A percentile compares a stretch with the other conserved stretches of the same genome.
Conservation (phyloP, 1,140 invertebrate species). For the Scaptodrosophila lebanonensis region DNA sequence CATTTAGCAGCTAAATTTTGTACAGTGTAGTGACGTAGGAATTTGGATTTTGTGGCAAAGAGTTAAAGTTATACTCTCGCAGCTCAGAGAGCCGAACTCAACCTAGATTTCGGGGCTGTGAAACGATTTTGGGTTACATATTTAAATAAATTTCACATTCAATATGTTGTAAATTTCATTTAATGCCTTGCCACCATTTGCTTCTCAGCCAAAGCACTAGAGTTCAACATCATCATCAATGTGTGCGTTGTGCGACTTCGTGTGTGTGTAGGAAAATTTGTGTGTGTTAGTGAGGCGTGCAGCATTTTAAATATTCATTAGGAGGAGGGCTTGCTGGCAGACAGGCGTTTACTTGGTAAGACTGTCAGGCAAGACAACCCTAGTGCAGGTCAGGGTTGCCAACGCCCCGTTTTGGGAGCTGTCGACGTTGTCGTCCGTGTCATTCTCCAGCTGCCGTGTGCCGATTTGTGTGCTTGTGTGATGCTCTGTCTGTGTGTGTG, state of each 20-base stretch:
- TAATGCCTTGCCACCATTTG: constrained; percentile 30
- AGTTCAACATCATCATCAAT: neutral
- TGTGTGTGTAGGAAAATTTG: constrained; percentile 12
- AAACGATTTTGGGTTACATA: constrained; percentile 40
- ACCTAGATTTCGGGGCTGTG: constrained; percentile 30
- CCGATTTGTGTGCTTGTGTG: neutral
- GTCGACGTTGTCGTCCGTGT: no score
- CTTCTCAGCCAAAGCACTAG: neutral
- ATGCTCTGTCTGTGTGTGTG: neutral
- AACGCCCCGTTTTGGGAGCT: neutral
- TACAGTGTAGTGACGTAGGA: no score
- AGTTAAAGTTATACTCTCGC: no score
- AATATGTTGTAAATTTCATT: constrained; percentile 50
- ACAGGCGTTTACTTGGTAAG: constrained; percentile 14
- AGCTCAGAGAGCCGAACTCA: constrained; percentile 10
- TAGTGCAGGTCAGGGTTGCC: constrained; percentile 36
- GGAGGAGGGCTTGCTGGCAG: constrained; percentile 24
- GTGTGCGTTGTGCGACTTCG: neutral
- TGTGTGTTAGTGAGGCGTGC: constrained; percentile 35
- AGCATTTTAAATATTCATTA: constrained; percentile 71
- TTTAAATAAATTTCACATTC: constrained; percentile 37
- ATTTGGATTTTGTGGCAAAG: no score
- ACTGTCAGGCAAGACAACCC: constrained; percentile 21
- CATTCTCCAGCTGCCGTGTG: no score
- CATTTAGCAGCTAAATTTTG: no score